These are phyloP conservation scores for Eueides isabella DNA, from an alignment of 1,140 invertebrate genomes.

Conservation along the genomic window DNA sequence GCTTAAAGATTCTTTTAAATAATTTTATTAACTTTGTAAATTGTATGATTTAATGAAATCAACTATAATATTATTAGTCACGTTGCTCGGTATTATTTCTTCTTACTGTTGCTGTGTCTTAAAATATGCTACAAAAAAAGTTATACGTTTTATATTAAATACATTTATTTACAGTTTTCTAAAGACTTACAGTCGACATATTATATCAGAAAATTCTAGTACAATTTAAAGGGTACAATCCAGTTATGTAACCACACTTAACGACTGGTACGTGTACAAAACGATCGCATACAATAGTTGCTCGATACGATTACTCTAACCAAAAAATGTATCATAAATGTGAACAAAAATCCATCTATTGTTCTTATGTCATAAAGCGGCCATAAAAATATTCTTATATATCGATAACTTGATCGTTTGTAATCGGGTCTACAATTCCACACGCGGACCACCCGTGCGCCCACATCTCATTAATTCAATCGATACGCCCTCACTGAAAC, in stretches of 20 bases:
- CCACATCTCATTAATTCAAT: conserved; percentile 79
- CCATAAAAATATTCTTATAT: conserved; percentile 61
- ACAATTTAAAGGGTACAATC: not conserved
- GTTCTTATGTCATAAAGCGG: conserved; percentile 64
- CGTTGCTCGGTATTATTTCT: too few relatives aligned
- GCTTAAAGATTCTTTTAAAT: too few relatives aligned
- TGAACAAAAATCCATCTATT: conserved; percentile 59
- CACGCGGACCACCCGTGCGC: conserved; percentile 74
- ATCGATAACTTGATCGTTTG: conserved; percentile 66
- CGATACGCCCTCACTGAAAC: conserved; percentile 73
- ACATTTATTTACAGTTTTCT: too few relatives aligned
- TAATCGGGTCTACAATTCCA: conserved; percentile 58
- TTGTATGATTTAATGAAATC: too few relatives aligned
- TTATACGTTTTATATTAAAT: too few relatives aligned
- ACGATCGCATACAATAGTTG: conserved; percentile 1
- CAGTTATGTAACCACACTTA: not conserved
- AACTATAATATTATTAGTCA: too few relatives aligned
- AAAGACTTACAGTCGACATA: not conserved
- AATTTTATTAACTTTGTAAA: too few relatives aligned
- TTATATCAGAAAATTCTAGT: not conserved
- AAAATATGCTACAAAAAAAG: too few relatives aligned
- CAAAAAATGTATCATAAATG: conserved; percentile 46
- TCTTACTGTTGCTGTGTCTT: too few relatives aligned
- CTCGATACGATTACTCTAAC: conserved; percentile 34
- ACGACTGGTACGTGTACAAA: conserved; percentile 7